Conservation (phyloP, 2,797 vertebrate species). For the Molothrus ater region DNA sequence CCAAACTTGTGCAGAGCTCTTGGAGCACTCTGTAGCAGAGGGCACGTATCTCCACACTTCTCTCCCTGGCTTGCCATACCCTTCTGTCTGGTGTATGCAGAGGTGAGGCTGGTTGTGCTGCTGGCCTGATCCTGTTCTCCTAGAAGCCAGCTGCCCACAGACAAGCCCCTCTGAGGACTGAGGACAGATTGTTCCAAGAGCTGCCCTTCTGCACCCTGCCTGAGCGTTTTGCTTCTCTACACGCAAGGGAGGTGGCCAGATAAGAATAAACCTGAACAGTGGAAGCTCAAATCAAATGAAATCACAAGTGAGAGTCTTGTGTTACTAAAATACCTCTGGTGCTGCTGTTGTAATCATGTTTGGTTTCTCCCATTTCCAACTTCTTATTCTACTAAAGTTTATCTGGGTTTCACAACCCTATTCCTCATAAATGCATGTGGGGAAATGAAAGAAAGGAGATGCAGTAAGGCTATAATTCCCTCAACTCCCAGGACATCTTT, state of each 20-base stretch:
- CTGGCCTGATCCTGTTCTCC: neutral
- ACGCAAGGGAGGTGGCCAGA: neutral
- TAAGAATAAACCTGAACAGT: conserved; percentile 38
- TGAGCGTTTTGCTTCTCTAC: neutral
- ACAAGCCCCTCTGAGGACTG: neutral
- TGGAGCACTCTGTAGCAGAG: neutral
- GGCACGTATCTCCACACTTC: neutral
- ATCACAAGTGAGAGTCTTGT: conserved; percentile 34
- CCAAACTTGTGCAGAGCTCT: neutral
- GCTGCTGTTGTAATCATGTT: neutral
- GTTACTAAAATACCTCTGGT: neutral
- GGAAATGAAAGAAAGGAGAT: neutral
- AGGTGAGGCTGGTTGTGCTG: neutral
- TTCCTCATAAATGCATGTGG: neutral
- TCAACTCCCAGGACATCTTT: neutral
- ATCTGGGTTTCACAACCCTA: neutral
- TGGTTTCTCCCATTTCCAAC: conserved; percentile 12
- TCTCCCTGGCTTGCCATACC: neutral
- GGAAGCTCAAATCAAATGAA: conserved; percentile 28
- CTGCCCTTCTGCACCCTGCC: neutral
- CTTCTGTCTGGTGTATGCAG: neutral
- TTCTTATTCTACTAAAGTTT: neutral
- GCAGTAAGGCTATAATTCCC: neutral
- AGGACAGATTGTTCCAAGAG: neutral
- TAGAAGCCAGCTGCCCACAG: neutral